Percentiles rank a stretch among this genome's conserved stretches.
Conservation (phyloP, 1,140 invertebrate species). For the Brachionus manjavacas region DNA sequence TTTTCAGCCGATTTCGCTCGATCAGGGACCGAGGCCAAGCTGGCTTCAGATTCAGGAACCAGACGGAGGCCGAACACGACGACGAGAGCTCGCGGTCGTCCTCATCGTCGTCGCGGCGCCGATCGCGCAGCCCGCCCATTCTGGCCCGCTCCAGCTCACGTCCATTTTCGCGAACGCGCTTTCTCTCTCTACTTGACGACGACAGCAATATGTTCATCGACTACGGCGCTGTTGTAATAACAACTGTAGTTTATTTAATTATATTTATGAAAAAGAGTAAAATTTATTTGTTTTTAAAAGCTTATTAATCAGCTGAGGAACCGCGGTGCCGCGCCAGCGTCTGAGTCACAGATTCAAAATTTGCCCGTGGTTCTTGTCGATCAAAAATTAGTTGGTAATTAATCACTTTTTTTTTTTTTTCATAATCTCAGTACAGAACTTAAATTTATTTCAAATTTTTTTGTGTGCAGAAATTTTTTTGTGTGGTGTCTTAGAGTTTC, state of each 20-base stretch:
- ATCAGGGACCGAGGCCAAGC: not conserved
- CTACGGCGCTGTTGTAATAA: constrained; percentile 18
- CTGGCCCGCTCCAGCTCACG: not conserved
- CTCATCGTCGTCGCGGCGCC: not conserved
- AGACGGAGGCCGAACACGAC: not conserved
- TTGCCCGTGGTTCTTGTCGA: constrained; percentile 1
- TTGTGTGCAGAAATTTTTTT: too few species aligned
- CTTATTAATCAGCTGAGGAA: constrained; percentile 38
- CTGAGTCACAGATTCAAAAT: constrained; percentile 25
- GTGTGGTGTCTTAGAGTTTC: too few species aligned
- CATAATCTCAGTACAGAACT: too few species aligned
- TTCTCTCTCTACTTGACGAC: constrained; percentile 15
- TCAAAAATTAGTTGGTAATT: constrained; percentile 3
- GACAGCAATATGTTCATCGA: constrained; percentile 23
- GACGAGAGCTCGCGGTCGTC: not conserved
- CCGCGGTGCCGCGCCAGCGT: constrained; percentile 14
- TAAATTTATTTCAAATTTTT: too few species aligned
- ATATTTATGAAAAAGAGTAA: not conserved
- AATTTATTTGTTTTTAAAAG: constrained; percentile 8
- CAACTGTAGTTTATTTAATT: not conserved
- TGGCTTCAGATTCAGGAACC: not conserved
- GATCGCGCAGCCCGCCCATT: constrained; percentile 19
- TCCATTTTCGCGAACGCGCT: not conserved
- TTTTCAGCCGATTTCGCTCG: constrained; percentile 7
- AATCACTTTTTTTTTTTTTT: not conserved